These are phyloP conservation scores for Coelopa pilipes DNA, from an alignment of 2,888 invertebrate species.

Conservation along the genomic window DNA sequence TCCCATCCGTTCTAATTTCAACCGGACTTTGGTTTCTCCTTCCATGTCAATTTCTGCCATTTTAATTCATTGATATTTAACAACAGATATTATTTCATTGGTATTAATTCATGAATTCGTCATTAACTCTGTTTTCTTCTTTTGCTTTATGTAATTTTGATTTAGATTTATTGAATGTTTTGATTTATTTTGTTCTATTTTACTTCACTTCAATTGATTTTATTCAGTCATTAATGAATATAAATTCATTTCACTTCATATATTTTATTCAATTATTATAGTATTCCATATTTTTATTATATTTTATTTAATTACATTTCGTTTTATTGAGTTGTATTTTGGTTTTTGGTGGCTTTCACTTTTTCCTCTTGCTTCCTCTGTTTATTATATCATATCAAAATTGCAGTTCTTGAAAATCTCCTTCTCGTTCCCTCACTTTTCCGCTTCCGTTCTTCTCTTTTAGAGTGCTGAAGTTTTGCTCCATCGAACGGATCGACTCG, in stretches of 20 bases:
- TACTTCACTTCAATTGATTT: neutral
- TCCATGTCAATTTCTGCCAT: neutral
- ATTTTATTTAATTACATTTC: neutral
- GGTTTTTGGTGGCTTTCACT: neutral
- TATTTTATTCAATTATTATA: neutral
- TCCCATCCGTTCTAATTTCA: neutral
- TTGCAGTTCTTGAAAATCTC: no score
- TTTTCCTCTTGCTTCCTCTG: neutral
- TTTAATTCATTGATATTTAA: no score
- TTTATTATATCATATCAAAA: no score
- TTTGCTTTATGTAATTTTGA: neutral
- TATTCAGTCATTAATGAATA: neutral
- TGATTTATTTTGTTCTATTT: neutral
- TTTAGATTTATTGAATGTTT: neutral
- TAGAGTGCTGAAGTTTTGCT: slow-evolving; percentile 68
- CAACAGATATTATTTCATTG: no score
- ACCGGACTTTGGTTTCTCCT: neutral
- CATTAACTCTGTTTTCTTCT: no score
- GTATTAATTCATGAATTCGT: no score
- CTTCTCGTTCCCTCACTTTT: slow-evolving; percentile 28
- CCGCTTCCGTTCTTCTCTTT: slow-evolving; percentile 37
- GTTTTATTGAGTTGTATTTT: neutral
- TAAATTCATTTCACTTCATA: neutral
- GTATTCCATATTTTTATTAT: neutral
- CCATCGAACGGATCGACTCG: slow-evolving; percentile 60